Evolutionary conservation across 1,140 invertebrate species (phyloP).

Genomic region (Zophobas atratus): DNA sequence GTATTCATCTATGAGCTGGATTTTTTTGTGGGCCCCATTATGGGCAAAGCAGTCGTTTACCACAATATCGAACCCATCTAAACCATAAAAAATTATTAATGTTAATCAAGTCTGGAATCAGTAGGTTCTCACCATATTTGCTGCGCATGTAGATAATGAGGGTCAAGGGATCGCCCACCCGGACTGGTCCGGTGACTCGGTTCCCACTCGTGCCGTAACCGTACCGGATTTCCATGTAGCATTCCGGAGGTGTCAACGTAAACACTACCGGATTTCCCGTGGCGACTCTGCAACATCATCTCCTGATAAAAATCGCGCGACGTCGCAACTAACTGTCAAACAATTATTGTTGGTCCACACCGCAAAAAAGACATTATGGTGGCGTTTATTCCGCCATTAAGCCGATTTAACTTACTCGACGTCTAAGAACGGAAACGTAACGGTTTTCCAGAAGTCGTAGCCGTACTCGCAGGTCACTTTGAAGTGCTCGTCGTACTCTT

Average conservation of each 20-base stretch:
- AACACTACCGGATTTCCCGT: constrained; percentile 96
- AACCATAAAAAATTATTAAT: constrained; percentile 59
- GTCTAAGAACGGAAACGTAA: constrained; percentile 94
- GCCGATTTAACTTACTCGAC: constrained; percentile 85
- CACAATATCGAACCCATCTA: constrained; percentile 96
- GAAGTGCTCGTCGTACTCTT: constrained; percentile 96
- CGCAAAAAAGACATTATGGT: constrained; percentile 20
- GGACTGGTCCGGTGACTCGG: constrained; percentile 88
- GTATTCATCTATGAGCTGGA: constrained; percentile 93
- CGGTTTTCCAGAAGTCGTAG: constrained; percentile 97
- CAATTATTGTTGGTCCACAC: constrained; percentile 26
- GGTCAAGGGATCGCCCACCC: constrained; percentile 93
- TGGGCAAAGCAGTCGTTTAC: constrained; percentile 96
- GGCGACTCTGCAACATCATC: constrained; percentile 78
- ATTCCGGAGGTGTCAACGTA: constrained; percentile 92
- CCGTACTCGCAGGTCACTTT: constrained; percentile 97
- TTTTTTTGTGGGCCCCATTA: constrained; percentile 92
- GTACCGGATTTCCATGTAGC: constrained; percentile 95
- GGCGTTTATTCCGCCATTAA: not conserved
- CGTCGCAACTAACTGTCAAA: not conserved
- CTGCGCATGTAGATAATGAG: constrained; percentile 95
- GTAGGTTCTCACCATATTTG: constrained; percentile 82
- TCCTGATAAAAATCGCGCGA: not conserved
- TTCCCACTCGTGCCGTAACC: constrained; percentile 89
- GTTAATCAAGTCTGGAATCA: constrained; percentile 7